Percentiles rank a stretch among this genome's conserved stretches.
These are phyloP conservation scores for Aphelenchoides bicaudatus DNA, from an alignment of 2,888 invertebrate species.

Conservation along the genomic window DNA sequence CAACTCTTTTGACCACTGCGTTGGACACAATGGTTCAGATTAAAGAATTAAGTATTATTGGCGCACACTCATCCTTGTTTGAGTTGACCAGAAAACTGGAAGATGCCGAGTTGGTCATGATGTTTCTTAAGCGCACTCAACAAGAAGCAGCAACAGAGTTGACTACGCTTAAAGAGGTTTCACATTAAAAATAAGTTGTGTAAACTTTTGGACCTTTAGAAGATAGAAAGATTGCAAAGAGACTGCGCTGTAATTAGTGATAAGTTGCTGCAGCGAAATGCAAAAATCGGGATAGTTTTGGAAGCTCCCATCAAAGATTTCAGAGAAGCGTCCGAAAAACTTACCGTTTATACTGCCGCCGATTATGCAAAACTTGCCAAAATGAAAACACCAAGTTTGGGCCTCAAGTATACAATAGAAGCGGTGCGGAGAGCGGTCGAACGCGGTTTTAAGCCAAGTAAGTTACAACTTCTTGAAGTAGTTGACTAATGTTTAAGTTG, in stretches of 20 bases:
- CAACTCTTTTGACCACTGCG: slow-evolving; percentile 16
- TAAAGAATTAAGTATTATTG: slow-evolving; percentile 20
- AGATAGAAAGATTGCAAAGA: slow-evolving; percentile 20
- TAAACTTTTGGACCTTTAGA: slow-evolving; percentile 20
- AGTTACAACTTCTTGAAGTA: background rate
- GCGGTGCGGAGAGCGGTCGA: slow-evolving; percentile 29
- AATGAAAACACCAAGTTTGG: slow-evolving; percentile 28
- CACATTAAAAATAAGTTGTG: slow-evolving; percentile 13
- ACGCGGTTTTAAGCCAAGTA: slow-evolving; percentile 22
- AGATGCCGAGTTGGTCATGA: slow-evolving; percentile 27
- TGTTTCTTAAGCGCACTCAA: slow-evolving; percentile 25
- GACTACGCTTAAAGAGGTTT: slow-evolving; percentile 6
- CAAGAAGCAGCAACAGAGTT: slow-evolving; percentile 20
- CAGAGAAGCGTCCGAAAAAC: slow-evolving; percentile 11
- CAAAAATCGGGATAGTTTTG: slow-evolving; percentile 26
- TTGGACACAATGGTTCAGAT: slow-evolving; percentile 18
- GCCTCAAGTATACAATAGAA: slow-evolving; percentile 25
- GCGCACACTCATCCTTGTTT: background rate
- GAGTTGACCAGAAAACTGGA: slow-evolving; percentile 23
- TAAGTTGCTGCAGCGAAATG: slow-evolving; percentile 26
- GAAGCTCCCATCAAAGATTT: slow-evolving; percentile 33
- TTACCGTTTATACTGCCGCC: slow-evolving; percentile 18
- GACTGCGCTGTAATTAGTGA: slow-evolving; percentile 20
- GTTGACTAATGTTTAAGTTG: slow-evolving; percentile 6
- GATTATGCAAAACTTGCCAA: slow-evolving; percentile 31